Percentiles rank a stretch among this genome's conserved stretches.
Evolutionary conservation across 1,140 invertebrate species (phyloP).

Genomic region (Ips typographus): DNA sequence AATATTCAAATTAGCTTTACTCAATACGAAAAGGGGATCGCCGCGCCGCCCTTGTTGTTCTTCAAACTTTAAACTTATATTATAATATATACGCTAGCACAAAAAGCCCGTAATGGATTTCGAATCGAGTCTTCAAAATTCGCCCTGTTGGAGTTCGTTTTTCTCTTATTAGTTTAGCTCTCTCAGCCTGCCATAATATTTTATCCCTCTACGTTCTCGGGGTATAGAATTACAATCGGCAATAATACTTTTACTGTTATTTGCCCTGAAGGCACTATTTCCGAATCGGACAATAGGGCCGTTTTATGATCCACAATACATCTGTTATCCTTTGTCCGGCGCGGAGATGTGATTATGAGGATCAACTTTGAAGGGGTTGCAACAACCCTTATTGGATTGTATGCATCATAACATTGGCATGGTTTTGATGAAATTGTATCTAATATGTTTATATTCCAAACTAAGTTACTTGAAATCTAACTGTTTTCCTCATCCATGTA

Average conservation of each 20-base stretch:
- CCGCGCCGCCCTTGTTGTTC: neutral
- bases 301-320: slow-evolving; percentile 36
- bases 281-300: slow-evolving; percentile 28
- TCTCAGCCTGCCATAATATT: slow-evolving; percentile 21
- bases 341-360: slow-evolving; percentile 31
- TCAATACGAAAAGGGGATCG: slow-evolving; percentile 12
- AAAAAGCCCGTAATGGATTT: slow-evolving; percentile 3
- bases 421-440: no score
- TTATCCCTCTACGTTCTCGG: no score
- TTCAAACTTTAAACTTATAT: neutral
- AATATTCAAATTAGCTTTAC: slow-evolving; percentile 35
- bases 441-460: no score
- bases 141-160: slow-evolving; percentile 13
- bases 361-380: slow-evolving; percentile 28
- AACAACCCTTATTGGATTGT: neutral
- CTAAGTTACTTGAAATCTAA: no score
- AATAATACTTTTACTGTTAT: slow-evolving; percentile 38
- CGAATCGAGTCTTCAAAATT: neutral
- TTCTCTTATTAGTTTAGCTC: slow-evolving; percentile 9
- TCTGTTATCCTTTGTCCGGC: slow-evolving; percentile 33
- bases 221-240: slow-evolving; percentile 32
- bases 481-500: no score
- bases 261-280: slow-evolving; percentile 24
- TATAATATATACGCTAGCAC: neutral
- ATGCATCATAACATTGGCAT: no score